These are phyloP conservation scores for Sula dactylatra DNA, from an alignment of 2,113 vertebrate species.

Conservation along the genomic window DNA sequence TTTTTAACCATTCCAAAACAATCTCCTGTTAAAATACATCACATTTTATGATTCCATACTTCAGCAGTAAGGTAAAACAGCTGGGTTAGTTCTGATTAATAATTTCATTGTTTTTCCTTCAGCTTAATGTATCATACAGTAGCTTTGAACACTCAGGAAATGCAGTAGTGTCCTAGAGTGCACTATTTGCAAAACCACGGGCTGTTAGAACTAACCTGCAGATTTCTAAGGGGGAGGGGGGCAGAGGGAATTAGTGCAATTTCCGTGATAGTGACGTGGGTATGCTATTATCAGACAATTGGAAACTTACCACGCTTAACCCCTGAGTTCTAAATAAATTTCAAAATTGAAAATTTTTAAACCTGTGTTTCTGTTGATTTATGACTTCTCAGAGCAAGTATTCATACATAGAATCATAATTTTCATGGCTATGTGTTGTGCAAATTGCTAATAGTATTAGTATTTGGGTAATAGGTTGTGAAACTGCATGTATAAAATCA, in stretches of 20 bases:
- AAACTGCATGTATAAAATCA: not conserved
- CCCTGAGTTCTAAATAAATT: constrained; percentile 60
- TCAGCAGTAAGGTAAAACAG: not conserved
- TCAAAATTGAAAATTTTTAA: constrained; percentile 62
- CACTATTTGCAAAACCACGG: constrained; percentile 32
- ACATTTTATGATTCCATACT: not conserved
- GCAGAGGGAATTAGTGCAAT: constrained; percentile 29
- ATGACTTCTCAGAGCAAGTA: not conserved
- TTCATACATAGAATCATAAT: not conserved
- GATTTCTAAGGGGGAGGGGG: constrained; percentile 15
- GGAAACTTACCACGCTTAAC: constrained; percentile 43
- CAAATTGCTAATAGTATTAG: not conserved
- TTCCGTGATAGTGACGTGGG: constrained; percentile 12
- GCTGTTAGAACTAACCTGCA: constrained; percentile 27
- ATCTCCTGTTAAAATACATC: not conserved
- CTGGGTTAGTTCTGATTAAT: not conserved
- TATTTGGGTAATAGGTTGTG: not conserved
- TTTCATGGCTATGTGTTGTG: not conserved
- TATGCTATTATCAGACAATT: constrained; percentile 37
- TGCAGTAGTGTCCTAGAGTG: constrained; percentile 9
- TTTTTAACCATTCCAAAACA: not conserved
- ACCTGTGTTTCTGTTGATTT: constrained; percentile 55
- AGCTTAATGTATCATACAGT: constrained; percentile 3
- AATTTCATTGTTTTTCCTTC: constrained; percentile 22
- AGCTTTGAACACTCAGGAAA: constrained; percentile 58